These are phyloP conservation scores for Onychostoma macrolepis DNA, from an alignment of 2,113 vertebrate species.

Conservation along the genomic window DNA sequence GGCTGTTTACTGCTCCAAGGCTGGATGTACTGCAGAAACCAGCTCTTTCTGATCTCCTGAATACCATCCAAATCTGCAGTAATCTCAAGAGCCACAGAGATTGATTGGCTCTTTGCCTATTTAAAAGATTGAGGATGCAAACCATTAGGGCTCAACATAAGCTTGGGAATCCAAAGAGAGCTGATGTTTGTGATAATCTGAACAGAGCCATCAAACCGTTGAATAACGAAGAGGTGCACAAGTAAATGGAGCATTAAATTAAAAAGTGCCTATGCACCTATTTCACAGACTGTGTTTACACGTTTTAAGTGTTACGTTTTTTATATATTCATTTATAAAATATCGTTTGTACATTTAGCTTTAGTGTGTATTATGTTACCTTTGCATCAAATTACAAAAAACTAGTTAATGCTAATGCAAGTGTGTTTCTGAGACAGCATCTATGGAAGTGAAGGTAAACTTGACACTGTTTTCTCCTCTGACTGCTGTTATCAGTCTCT, in stretches of 20 bases:
- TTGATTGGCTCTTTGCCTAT: slow-evolving; percentile 10
- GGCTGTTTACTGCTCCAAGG: background rate
- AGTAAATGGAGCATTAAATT: background rate
- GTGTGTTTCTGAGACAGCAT: too few species aligned
- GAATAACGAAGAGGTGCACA: background rate
- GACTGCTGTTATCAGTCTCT: too few species aligned
- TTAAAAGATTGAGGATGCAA: slow-evolving; percentile 10
- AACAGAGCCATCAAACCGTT: background rate
- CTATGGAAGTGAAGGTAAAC: too few species aligned
- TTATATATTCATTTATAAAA: too few species aligned
- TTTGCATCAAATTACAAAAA: too few species aligned
- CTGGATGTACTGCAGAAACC: background rate
- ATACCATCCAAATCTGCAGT: slow-evolving; percentile 13
- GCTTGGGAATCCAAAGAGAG: background rate
- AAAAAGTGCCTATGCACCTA: too few species aligned
- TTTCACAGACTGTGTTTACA: too few species aligned
- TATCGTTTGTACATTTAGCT: too few species aligned
- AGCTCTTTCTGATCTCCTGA: background rate
- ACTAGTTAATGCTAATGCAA: too few species aligned
- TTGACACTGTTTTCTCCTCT: too few species aligned
- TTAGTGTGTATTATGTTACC: too few species aligned
- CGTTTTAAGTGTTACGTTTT: too few species aligned
- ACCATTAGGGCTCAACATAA: background rate
- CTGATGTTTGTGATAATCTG: slow-evolving; percentile 23
- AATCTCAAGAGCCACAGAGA: background rate